Base-by-base conservation (phyloP, 1,140 invertebrate species). In the Eciton burchellii region DNA sequence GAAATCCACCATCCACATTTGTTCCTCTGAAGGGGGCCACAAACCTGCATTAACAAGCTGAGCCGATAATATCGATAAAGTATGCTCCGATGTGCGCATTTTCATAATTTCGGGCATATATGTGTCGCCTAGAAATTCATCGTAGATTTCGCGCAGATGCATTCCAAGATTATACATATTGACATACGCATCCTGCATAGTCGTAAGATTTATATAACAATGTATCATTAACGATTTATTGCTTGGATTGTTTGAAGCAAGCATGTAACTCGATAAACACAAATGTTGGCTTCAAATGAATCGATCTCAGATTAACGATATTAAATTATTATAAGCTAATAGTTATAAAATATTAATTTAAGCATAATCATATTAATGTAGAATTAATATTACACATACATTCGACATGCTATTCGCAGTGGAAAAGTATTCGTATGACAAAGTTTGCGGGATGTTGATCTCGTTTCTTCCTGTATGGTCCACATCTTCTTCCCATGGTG, bases 11-110 rank as follows among this genome's bases (percentile, higher is more conserved):
- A 88, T 82, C 93, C 92, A 94, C 29, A 41, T 86, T 85, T 92
- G 90, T 5, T 6, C 21, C n/a, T 16, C 11, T 6, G 24, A 12
- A 9, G 93, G 93, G 4, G 93, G 92, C 88, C 89, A 94, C 3
- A 94, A 68, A 11, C 89, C 85, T 0, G 92, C 89, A 0, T 94
- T 86, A 14, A 93, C 92, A 8, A 94, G 82, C 72, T 92, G 88
- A 1, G 91, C 83, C 1, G 92, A 91, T 83, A 95, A 95, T 73
- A 96, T 92, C 29, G 96, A 95, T 45, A 96, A 85, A 29, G 95
- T 92, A 16, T 94, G 94, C 79, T 95, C 94, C 0, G 96, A 96
- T 57, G 95, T 95, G 24, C 93, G 91, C 0, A 95, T 93, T 41
- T 90, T 89, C 9, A 96, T 91, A 83, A 95, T 84, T 3, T 92